phyloP scores from a whole-genome alignment of 2,888 invertebrate genomes.

The Plusia festucae region DNA sequence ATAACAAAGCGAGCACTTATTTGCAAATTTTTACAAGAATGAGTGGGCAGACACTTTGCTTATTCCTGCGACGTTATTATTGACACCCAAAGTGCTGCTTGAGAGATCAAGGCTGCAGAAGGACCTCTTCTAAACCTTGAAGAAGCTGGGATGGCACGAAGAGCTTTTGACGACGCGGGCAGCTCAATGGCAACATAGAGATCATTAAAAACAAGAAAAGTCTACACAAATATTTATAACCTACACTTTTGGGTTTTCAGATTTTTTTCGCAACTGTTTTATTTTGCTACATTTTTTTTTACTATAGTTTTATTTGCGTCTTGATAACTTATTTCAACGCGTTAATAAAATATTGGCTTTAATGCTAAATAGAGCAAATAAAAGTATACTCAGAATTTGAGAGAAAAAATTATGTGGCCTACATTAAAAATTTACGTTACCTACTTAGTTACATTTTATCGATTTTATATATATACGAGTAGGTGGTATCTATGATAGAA shows the following conservation, averaged over 20 bases:
- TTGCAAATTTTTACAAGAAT: constrained; percentile 46
- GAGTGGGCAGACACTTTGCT: constrained; percentile 35
- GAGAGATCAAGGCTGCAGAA: constrained; percentile 65
- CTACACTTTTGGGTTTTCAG: not conserved
- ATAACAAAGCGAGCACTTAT: constrained; percentile 55
- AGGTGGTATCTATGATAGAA: not conserved
- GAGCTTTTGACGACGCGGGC: constrained; percentile 55
- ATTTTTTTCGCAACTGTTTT: too few species aligned
- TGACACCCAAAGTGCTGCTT: constrained; percentile 67
- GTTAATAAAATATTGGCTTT: too few species aligned
- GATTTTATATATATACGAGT: constrained; percentile 16
- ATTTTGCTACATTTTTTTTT: not conserved
- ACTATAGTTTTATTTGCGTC: too few species aligned
- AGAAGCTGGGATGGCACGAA: constrained; percentile 41
- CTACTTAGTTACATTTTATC: not conserved
- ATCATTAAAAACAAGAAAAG: constrained; percentile 39
- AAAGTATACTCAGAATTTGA: too few species aligned
- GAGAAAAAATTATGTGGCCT: not conserved
- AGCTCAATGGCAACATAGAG: constrained; percentile 37
- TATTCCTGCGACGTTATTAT: constrained; percentile 64
- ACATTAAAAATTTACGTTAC: not conserved
- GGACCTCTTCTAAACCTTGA: constrained; percentile 47
- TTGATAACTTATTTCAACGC: too few species aligned
- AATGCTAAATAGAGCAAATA: too few species aligned
- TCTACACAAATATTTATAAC: constrained; percentile 14